Percentiles rank a stretch among this genome's conserved stretches.
These are phyloP conservation scores for Agriotes lineatus DNA, from an alignment of 2,888 invertebrate genomes.

Conservation along the genomic window DNA sequence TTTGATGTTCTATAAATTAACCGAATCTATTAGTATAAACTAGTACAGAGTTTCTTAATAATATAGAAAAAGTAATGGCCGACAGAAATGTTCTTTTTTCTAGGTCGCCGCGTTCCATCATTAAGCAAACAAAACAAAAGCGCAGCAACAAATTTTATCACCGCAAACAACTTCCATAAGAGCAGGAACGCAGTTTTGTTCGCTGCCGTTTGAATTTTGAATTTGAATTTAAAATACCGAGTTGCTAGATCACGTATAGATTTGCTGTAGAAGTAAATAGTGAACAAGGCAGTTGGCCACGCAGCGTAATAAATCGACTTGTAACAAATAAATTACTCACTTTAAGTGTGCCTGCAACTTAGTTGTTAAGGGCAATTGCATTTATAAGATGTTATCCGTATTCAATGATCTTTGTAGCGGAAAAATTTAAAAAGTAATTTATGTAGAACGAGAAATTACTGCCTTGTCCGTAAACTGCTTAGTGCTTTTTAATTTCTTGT, in stretches of 20 bases:
- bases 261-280: slow-evolving; percentile 40
- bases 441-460: not conserved
- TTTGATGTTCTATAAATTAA: too few relatives aligned
- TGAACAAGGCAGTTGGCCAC: slow-evolving; percentile 36
- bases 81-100: too few relatives aligned
- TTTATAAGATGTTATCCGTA: slow-evolving; percentile 25
- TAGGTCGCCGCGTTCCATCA: too few relatives aligned
- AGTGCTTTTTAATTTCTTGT: too few relatives aligned
- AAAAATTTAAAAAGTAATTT: not conserved
- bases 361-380: slow-evolving; percentile 40
- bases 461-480: too few relatives aligned
- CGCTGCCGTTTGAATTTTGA: slow-evolving; percentile 32
- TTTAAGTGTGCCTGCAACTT: slow-evolving; percentile 42
- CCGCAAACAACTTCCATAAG: not conserved
- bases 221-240: slow-evolving; percentile 33
- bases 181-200: slow-evolving; percentile 9
- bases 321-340: slow-evolving; percentile 44
- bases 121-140: not conserved
- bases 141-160: not conserved
- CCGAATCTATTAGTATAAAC: too few relatives aligned
- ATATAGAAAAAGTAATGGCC: too few relatives aligned
- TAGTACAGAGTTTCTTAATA: too few relatives aligned
- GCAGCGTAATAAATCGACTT: slow-evolving; percentile 41
- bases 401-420: not conserved
- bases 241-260: slow-evolving; percentile 27